Percentiles rank a stretch among this genome's conserved stretches.
These are phyloP conservation scores for Babyrousa celebensis DNA, from an alignment of 2,797 vertebrate species.

Conservation along the genomic window DNA sequence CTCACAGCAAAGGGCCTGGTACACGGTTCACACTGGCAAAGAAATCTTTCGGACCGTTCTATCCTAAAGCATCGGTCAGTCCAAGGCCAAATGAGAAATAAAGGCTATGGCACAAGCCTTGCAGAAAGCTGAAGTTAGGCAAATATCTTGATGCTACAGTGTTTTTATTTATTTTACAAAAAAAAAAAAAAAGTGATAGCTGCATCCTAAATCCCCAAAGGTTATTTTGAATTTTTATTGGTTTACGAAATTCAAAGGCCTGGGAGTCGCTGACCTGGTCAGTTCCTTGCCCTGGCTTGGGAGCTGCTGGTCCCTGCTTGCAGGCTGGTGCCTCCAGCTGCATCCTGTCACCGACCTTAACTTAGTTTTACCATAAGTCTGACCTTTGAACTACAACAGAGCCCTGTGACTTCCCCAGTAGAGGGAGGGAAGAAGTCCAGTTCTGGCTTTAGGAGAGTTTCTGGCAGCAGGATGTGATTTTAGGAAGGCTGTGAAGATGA, in stretches of 20 bases:
- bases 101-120: not conserved
- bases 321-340: not conserved
- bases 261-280: not conserved
- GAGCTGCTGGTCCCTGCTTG: not conserved
- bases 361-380: accelerated
- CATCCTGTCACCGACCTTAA: too few relatives aligned
- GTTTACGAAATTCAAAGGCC: not conserved
- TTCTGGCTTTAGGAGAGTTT: not conserved
- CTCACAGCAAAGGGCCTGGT: not conserved
- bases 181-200: not conserved
- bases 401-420: not conserved
- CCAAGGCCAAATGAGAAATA: not conserved
- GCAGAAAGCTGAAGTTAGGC: not conserved
- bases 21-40: not conserved
- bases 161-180: not conserved
- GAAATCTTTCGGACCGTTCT: not conserved
- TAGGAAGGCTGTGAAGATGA: not conserved
- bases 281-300: accelerated
- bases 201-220: not conserved
- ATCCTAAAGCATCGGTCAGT: not conserved
- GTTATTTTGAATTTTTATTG: slow-evolving; percentile 9
- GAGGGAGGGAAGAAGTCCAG: not conserved
- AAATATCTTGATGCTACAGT: not conserved
- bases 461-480: not conserved
- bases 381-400: accelerated